Base-by-base conservation (phyloP, 2,888 invertebrate species). In the Gymnocheta viridis region DNA sequence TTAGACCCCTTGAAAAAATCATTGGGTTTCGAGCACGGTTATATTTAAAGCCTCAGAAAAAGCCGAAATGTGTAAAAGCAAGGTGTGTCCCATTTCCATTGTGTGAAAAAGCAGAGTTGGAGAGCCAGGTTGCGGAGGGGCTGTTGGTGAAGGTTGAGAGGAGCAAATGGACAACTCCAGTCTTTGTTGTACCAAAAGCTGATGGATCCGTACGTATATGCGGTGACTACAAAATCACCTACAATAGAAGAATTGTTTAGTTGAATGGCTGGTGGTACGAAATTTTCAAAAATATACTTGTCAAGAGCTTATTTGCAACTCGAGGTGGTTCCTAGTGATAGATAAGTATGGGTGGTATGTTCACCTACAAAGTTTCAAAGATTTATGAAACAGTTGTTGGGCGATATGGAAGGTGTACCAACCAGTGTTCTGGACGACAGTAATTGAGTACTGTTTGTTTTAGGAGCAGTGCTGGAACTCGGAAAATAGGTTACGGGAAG, bases 221-320 rank as follows among this genome's bases (percentile, higher is more conserved):
- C 22, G 49, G 49, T 22, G 49, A 49, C 22, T 49, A 22, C 49
- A 22, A 49, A 9, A 17, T 44, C 17, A 4, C 44, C n/a, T 5
- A 44, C 44, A n/a, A 44, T 17, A 2, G 44, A 44, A 17, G 44
- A 44, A 44, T 44, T 44, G 17, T 44, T 44, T n/a, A 44, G 44
- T n/a, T 17, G 17, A 44, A 44, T 44, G 44, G 44, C 47, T 12
- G 19, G n/a, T 27, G 47, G 87, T 0, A 58, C 82, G 0, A 85
- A 69, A 41, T 87, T 87, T 77, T 27, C 85, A 2, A 86, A 88
- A 83, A 88, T 86, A 67, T 89, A 90, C 79, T 81, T 90, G 87
- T 49, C 85, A 82, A 47, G 38, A 35, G 27, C 49, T 3, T 91
- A 47, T 51, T 51, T 47, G 80, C 66, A 73, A 82, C 81, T 73